Evolutionary conservation across 2,113 vertebrate species (phyloP).

Genomic region (Salminus brasiliensis): DNA sequence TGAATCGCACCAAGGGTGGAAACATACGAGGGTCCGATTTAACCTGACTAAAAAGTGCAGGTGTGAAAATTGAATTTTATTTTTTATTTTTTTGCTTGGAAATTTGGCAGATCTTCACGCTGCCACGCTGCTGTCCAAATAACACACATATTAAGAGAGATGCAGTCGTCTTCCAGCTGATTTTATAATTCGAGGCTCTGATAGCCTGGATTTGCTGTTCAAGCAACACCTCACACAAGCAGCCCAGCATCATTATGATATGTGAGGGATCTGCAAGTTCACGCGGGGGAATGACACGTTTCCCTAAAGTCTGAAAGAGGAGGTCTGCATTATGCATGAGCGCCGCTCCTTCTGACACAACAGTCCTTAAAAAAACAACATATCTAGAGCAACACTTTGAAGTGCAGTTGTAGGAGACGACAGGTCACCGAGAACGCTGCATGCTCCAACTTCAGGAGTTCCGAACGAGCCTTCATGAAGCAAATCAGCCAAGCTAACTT

Average conservation of each 20-base stretch:
- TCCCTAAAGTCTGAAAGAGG: slow-evolving; percentile 46
- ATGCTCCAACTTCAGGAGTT: slow-evolving; percentile 33
- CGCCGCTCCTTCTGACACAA: slow-evolving; percentile 60
- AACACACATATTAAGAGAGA: too few relatives aligned
- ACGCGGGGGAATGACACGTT: slow-evolving; percentile 41
- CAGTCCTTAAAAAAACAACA: slow-evolving; percentile 61
- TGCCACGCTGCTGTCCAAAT: neutral
- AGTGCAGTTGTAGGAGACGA: slow-evolving; percentile 57
- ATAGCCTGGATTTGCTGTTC: slow-evolving; percentile 51
- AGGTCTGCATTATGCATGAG: slow-evolving; percentile 66
- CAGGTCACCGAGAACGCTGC: slow-evolving; percentile 50
- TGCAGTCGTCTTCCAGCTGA: slow-evolving; percentile 21
- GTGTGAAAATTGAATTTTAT: too few relatives aligned
- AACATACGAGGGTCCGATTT: too few relatives aligned
- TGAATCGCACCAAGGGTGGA: too few relatives aligned
- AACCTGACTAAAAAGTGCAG: too few relatives aligned
- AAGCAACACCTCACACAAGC: slow-evolving; percentile 54
- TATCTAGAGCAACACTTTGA: slow-evolving; percentile 54
- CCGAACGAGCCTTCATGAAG: slow-evolving; percentile 15
- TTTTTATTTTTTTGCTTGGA: too few relatives aligned
- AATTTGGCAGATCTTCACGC: too few relatives aligned
- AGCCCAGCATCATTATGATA: slow-evolving; percentile 55
- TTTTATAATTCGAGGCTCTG: slow-evolving; percentile 44
- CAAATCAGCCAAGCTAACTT: slow-evolving; percentile 3
- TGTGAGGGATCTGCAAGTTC: slow-evolving; percentile 55